These are phyloP conservation scores for Picathartes gymnocephalus DNA, from an alignment of 2,113 vertebrate genomes.

Conservation along the genomic window DNA sequence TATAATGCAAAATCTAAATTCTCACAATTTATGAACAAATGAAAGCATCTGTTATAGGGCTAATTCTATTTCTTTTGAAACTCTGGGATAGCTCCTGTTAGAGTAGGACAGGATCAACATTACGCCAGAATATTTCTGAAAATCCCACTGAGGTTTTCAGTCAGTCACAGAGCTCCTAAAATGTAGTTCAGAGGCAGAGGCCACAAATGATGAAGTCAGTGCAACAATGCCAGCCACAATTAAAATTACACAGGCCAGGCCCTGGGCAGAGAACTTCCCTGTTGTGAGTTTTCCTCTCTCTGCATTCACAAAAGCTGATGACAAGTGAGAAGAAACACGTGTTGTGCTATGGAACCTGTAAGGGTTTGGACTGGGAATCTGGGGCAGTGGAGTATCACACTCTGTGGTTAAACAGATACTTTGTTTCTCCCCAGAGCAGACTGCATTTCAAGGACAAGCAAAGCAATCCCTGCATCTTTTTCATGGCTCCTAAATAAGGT, in stretches of 20 bases:
- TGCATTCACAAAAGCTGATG: neutral
- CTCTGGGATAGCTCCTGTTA: neutral
- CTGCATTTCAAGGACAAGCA: neutral
- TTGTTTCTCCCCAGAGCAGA: neutral
- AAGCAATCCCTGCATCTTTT: neutral
- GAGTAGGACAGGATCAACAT: neutral
- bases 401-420: neutral
- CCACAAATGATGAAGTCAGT: neutral
- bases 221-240: neutral
- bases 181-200: neutral
- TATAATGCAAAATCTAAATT: neutral
- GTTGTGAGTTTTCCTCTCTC: neutral
- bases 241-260: neutral
- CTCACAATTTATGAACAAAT: neutral
- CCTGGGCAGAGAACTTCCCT: neutral
- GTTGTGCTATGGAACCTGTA: rapidly evolving
- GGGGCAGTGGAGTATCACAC: neutral
- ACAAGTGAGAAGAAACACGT: neutral
- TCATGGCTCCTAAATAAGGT: neutral
- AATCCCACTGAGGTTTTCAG: neutral
- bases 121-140: neutral
- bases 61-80: neutral
- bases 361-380: neutral
- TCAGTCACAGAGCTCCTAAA: neutral
- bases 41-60: neutral